Percentiles rank a stretch among this genome's conserved stretches.
Evolutionary conservation across 2,113 vertebrate genomes (phyloP).

Genomic region (Zingel zingel): DNA sequence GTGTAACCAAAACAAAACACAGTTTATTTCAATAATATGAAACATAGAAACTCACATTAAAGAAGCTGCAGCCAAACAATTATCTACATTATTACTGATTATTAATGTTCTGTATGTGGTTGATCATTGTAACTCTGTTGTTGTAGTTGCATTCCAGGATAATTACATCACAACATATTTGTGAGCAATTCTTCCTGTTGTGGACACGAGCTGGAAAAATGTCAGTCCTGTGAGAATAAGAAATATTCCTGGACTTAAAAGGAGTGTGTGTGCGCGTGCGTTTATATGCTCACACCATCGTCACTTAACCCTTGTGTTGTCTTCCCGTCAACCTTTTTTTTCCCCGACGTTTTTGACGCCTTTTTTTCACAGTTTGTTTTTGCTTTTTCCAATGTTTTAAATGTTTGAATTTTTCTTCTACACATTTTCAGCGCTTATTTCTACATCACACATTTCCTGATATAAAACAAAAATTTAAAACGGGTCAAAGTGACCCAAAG

Average conservation of each 20-base stretch:
- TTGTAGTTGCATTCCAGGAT: constrained; percentile 35
- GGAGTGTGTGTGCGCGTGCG: background rate
- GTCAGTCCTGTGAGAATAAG: constrained; percentile 43
- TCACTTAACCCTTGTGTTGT: too few relatives aligned
- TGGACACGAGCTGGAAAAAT: constrained; percentile 57
- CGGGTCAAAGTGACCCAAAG: too few relatives aligned
- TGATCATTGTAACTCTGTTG: background rate
- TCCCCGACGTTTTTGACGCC: too few relatives aligned
- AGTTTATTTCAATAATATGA: background rate
- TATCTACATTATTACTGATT: background rate
- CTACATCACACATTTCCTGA: too few relatives aligned
- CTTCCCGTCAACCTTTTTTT: too few relatives aligned
- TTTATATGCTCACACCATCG: background rate
- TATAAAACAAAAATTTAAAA: too few relatives aligned
- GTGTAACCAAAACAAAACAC: background rate
- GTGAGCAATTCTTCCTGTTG: constrained; percentile 66
- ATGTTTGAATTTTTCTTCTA: too few relatives aligned
- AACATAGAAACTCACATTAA: background rate
- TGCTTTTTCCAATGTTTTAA: too few relatives aligned
- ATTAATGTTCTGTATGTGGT: background rate
- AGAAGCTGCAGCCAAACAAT: background rate
- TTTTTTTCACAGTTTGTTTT: too few relatives aligned
- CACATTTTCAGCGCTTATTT: too few relatives aligned
- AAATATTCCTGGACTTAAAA: constrained; percentile 39
- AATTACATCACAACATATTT: constrained; percentile 39